Conservation (phyloP, 2,888 invertebrate species). For the Lasioglossum villosulum region DNA sequence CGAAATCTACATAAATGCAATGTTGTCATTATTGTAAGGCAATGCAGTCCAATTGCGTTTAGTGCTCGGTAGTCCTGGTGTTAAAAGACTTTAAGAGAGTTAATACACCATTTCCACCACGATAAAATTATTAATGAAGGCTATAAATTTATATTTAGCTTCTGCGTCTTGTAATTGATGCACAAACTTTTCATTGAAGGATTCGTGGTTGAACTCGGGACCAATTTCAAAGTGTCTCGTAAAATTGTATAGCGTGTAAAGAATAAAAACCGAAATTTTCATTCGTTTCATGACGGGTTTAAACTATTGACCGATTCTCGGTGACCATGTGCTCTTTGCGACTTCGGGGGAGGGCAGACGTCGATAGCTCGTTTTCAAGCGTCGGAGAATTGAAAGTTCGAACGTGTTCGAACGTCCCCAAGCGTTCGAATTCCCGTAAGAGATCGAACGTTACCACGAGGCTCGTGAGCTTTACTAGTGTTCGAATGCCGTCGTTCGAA, state of each 20-base stretch:
- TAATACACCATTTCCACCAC: too few species aligned
- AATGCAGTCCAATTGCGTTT: too few species aligned
- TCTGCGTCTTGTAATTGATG: too few species aligned
- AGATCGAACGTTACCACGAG: conserved; percentile 8
- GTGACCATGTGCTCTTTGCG: conserved; percentile 1
- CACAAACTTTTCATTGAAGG: too few species aligned
- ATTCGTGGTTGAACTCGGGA: too few species aligned
- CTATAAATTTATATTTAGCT: too few species aligned
- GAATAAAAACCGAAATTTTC: background rate
- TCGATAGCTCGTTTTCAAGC: conserved; percentile 1
- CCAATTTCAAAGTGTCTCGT: background rate
- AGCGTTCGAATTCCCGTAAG: conserved; percentile 14
- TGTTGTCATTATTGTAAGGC: too few species aligned
- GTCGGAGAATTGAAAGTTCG: conserved; percentile 12
- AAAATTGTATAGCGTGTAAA: background rate
- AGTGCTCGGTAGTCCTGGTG: too few species aligned
- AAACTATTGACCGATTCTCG: conserved; percentile 5
- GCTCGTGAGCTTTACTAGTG: background rate
- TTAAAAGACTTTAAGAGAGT: too few species aligned
- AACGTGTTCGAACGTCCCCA: conserved; percentile 9
- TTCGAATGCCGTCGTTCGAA: background rate
- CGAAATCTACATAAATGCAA: too few species aligned
- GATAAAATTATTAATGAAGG: too few species aligned
- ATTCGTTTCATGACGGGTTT: background rate
- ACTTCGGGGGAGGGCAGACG: background rate